Base-by-base conservation (phyloP, 2,888 invertebrate species). In the Cryptus armator region DNA sequence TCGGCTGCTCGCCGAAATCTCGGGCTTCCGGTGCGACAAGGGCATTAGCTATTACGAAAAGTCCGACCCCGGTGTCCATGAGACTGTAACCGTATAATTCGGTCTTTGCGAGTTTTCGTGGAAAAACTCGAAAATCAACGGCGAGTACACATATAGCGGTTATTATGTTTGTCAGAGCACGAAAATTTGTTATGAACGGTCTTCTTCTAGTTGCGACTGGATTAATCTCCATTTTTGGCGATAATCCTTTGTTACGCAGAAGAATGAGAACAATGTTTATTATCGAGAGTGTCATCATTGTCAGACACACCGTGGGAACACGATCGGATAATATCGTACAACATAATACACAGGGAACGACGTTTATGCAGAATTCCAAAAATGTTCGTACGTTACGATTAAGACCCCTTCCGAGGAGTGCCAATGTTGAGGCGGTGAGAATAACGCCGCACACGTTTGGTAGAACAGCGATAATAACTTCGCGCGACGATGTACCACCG, bases 61-160 rank as follows among this genome's bases (percentile, higher is more conserved):
- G 94, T 0, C 99, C 99, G 3, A 99, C 99, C 10, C 99, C 99
- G 10, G 97, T 95, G 92, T 99, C 99, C 99, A 99, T 99, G 37
- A 99, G 93, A 92, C 98, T 97, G 89, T 96, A 97, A 0, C 99
- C 99, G 94, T 95, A 98, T 0, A 94, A 95, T 91, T 97, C 97
- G 0, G 98, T 98, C 94, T 99, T 99, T 0, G 97, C 97, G 93
- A 98, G 97, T 88, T 96, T 94, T 67, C 97, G 94, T 0, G 99
- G 99, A 92, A 98, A 99, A 72, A 96, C 94, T 67, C 94, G 94
- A 92, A 99, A 99, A 94, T 99, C 99, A 0, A 99, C 98, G 0
- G 98, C 99, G 81, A 99, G 94, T 88, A 99, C 99, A 86, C 97
- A 97, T 77, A 98, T 95, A 0, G 96, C 95, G 4, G 98, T 97